Conservation (phyloP, 2,888 invertebrate species). For the Drosophila sordidula region DNA sequence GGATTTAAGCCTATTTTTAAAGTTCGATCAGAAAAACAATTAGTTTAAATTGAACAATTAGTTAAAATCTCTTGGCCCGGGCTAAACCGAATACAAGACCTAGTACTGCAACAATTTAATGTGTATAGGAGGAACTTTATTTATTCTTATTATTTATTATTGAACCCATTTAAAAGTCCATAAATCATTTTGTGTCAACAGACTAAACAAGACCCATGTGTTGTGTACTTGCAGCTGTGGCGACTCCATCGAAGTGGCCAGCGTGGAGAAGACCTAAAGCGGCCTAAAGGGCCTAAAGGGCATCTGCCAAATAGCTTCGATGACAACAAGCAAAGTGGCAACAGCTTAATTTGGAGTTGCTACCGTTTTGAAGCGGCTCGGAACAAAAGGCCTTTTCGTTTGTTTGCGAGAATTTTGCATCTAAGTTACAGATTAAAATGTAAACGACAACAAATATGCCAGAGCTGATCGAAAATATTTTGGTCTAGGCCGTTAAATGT, state of each 20-base stretch:
- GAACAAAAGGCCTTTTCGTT: conserved; percentile 66
- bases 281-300: too few relatives aligned
- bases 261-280: conserved; percentile 68
- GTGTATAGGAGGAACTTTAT: not conserved
- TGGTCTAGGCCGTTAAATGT: conserved; percentile 50
- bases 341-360: conserved; percentile 60
- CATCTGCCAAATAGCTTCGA: conserved; percentile 18
- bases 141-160: too few relatives aligned
- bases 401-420: conserved; percentile 58
- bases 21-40: too few relatives aligned
- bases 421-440: conserved; percentile 65
- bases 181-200: conserved; percentile 58
- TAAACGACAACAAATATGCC: conserved; percentile 54
- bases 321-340: conserved; percentile 30
- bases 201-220: conserved; percentile 12
- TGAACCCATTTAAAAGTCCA: conserved; percentile 39
- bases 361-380: conserved; percentile 66
- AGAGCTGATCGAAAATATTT: conserved; percentile 38
- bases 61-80: too few relatives aligned
- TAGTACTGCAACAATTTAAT: not conserved
- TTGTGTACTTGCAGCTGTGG: conserved; percentile 74
- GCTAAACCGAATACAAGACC: too few relatives aligned
- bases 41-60: too few relatives aligned
- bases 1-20: too few relatives aligned
- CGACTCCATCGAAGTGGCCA: conserved; percentile 79